Conservation (phyloP, 2,113 vertebrate species). For the Pygoscelis adeliae region DNA sequence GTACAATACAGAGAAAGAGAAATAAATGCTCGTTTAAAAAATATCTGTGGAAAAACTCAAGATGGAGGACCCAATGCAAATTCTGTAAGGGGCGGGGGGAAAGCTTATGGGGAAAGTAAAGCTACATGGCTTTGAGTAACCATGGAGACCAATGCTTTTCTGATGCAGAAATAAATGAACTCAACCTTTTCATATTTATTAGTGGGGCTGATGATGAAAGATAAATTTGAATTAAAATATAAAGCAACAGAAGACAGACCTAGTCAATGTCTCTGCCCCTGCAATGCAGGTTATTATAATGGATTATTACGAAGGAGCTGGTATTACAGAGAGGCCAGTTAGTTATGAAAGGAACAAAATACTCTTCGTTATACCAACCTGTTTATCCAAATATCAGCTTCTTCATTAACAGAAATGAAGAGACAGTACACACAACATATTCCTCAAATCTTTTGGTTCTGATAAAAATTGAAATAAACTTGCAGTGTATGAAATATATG, state of each 20-base stretch:
- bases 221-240: conserved; percentile 45
- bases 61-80: conserved; percentile 13
- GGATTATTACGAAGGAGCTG: background rate
- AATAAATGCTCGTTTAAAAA: background rate
- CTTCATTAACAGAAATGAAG: conserved; percentile 13
- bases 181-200: conserved; percentile 61
- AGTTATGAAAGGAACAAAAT: background rate
- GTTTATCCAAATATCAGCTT: background rate
- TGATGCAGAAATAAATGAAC: conserved; percentile 58
- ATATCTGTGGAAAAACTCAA: background rate
- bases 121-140: conserved; percentile 45
- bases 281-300: conserved; percentile 15
- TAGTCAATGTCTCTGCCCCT: background rate
- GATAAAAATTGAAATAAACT: background rate
- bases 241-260: background rate
- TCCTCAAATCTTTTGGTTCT: background rate
- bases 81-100: background rate
- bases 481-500: background rate
- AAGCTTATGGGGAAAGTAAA: conserved; percentile 17
- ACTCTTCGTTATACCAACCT: background rate
- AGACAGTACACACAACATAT: background rate
- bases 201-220: conserved; percentile 40
- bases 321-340: background rate
- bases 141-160: conserved; percentile 51
- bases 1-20: background rate